A percentile compares a stretch with the other conserved stretches of the same genome.
phyloP scores from a whole-genome alignment of 2,113 vertebrate species.

The Grus americana region DNA sequence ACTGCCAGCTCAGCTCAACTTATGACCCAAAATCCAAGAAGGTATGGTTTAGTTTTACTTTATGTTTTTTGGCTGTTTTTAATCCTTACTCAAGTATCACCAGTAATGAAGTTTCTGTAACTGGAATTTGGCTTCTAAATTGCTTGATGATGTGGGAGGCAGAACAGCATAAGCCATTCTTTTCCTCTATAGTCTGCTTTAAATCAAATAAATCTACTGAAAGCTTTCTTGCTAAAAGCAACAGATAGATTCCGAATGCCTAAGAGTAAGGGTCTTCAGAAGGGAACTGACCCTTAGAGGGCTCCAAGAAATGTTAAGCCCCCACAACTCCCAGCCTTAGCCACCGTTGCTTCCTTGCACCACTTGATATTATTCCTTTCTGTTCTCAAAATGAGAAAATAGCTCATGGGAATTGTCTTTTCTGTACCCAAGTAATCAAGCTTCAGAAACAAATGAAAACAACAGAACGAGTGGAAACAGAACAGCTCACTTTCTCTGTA shows the following conservation, averaged over 20 bases:
- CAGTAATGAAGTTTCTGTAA: not conserved
- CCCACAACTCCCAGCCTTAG: not conserved
- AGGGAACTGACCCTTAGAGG: not conserved
- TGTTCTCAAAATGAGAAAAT: slow-evolving; percentile 37
- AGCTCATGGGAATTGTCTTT: not conserved
- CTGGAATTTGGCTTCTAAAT: not conserved
- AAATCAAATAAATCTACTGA: not conserved
- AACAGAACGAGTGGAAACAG: not conserved
- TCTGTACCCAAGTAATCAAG: not conserved
- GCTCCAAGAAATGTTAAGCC: not conserved
- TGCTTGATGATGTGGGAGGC: not conserved
- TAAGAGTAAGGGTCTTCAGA: not conserved
- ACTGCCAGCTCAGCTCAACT: not conserved
- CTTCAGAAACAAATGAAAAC: slow-evolving; percentile 16
- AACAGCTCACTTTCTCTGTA: not conserved
- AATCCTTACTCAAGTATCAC: not conserved
- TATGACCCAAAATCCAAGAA: not conserved
- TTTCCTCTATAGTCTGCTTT: not conserved
- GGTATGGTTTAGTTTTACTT: not conserved
- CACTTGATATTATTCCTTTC: not conserved
- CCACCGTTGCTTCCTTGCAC: not conserved
- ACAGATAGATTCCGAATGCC: not conserved
- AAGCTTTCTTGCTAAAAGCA: not conserved
- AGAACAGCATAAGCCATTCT: not conserved
- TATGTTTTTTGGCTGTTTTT: not conserved